Base-by-base conservation (phyloP, 2,888 invertebrate genomes). In the Magallana nippona region DNA sequence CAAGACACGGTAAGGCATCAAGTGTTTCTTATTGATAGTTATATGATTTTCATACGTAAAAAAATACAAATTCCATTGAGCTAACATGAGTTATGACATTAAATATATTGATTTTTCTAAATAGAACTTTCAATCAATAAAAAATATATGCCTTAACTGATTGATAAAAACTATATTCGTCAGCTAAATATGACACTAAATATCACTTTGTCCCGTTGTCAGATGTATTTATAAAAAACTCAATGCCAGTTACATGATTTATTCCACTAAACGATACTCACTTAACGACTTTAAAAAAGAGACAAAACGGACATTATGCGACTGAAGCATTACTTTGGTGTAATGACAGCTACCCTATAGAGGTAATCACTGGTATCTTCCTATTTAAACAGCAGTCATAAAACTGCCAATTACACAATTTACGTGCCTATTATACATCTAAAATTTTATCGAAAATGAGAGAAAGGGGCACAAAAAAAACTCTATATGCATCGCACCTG, bases 331-430 rank as follows among this genome's bases (percentile, higher is more conserved):
- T 11, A 10, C 11, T 27, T 27, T 63, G 63, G 27, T 63, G 63
- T 19, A 19, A 63, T 63, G 63, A 63, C 63, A 63, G 27, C 10
- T 22, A 63, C 63, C 19, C 22, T 27, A 19, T 63, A 63, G 2
- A 63, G 32, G 32, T 11, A 63, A 27, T 63, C 8, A 63, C 22
- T 22, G 11, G 8, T 22, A 62, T 62, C 62, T 63, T 27, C 13
- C 8, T 13, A 63, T 63, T 63, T 63, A 19, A 19, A 63, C 63
- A 63, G 27, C 56, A 63, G 81, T 71, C 15, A 82, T 82, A 82
- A 82, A 82, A 82, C 63, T 82, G 82, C 55, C 81, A 82, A 71
- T 82, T 71, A 71, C 71, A 44, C 63, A 71, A 56, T 71, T 63
- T 44, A 57, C 19, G 58, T 27, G 10, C 27, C 19, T 32, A 80